Base-by-base conservation (phyloP, 2,797 vertebrate genomes). In the Rhynchotus rufescens region DNA sequence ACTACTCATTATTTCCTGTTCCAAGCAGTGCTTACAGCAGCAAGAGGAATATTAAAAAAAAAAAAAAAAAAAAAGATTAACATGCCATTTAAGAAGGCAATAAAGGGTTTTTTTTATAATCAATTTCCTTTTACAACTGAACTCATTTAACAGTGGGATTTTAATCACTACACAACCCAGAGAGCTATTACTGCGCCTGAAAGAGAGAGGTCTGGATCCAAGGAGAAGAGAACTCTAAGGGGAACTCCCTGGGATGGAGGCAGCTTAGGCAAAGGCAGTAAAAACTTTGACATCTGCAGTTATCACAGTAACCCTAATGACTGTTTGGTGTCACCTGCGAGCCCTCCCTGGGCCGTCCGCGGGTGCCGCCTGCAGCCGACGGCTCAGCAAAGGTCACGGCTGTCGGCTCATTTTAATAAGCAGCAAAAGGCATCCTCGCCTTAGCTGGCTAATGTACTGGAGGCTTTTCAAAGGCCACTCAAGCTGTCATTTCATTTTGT, bases 141-240 rank as follows among this genome's bases (percentile, higher is more conserved):
- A 80, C 95, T 93, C 91, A 92, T 96, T 96, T 90, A 95, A 94
- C 90, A 89, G 93, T 51, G 45, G 93, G 92, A 76, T 94, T 95
- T 96, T 96, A 92, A 96, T 95, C 93, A 95, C 90, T 73, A 47
- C n/a, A 42, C 34, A 92, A 87, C 79, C 80, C 74, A 90, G 88
- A 88, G 66, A 89, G 79, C 82, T 90, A 67, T 80, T 84, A 84
- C 0, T 76, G 40, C 2, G 20, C 44, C 45, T 91, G 84, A 34
- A 79, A 89, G 74, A 77, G 78, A 23, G 30, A 80, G 28, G 60
- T 34, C 49, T 88, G 52, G 73, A 91, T 89, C 84, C 81, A 92
- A 4, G 42, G 79, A 73, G 57, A 62, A 76, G 23, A 56, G 75
- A 92, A 92, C 60, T 44, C 68, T 2, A 9, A 34, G n/a, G 68